phyloP scores from a whole-genome alignment of 1,140 invertebrate genomes.

The Drosophila lacteicornis region DNA sequence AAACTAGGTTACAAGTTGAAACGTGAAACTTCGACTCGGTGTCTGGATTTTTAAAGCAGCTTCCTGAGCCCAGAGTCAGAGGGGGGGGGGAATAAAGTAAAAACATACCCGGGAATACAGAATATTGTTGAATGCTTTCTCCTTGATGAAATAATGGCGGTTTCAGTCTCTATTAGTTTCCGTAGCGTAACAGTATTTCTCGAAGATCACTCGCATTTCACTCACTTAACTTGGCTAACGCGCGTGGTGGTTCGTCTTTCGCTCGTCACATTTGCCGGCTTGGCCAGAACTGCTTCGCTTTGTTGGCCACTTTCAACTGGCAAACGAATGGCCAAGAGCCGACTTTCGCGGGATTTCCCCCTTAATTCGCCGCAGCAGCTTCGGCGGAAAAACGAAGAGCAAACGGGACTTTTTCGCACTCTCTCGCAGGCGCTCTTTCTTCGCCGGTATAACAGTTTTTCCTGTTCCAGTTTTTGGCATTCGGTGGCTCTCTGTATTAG shows the following conservation, averaged over 20 bases:
- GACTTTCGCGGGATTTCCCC: constrained; percentile 23
- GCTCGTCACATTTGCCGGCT: constrained; percentile 51
- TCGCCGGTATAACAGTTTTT: constrained; percentile 70
- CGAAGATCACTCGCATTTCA: constrained; percentile 18
- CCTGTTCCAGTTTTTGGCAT: constrained; percentile 45
- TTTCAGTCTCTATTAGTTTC: background rate
- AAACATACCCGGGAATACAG: constrained; percentile 36
- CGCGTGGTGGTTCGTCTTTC: constrained; percentile 22
- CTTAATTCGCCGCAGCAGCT: constrained; percentile 49
- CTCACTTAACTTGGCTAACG: constrained; percentile 15
- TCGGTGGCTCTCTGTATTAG: background rate
- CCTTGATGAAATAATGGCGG: background rate
- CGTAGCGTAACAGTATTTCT: background rate
- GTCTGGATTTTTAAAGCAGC: constrained; percentile 35
- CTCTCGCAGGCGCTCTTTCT: constrained; percentile 53
- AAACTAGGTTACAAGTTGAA: constrained; percentile 77
- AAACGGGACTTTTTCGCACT: constrained; percentile 7
- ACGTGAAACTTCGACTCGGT: constrained; percentile 57
- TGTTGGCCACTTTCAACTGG: constrained; percentile 73
- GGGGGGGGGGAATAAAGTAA: no score
- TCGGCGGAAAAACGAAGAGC: constrained; percentile 37
- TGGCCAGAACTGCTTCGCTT: constrained; percentile 70
- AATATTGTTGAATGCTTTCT: background rate
- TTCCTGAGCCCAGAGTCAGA: background rate
- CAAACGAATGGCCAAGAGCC: constrained; percentile 26